Evolutionary conservation across 2,888 invertebrate genomes (phyloP), one percentile per base, ranked within the genome.

Genomic region (Sinodicranocentrus sp.): DNA sequence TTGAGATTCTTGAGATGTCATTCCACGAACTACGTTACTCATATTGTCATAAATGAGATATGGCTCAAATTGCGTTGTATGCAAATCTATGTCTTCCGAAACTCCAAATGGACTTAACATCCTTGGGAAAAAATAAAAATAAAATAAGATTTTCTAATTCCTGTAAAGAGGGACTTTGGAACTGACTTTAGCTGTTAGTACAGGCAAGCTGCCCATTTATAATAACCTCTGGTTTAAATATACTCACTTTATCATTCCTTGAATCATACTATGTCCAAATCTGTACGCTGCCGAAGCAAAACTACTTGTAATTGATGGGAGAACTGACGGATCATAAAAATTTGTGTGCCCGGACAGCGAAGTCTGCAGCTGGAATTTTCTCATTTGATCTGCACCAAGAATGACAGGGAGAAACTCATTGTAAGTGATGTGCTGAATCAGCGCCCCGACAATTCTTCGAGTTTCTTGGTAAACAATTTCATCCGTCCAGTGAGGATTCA

Each of bases 401-500:
- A 96, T 91, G 54, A 94, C 91, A 0, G 96, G 96, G 52, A 96
- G 91, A 93, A 94, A 96, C 90, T 96, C 96, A 89, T 94, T 94
- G 90, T 95, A 96, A 2, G 94, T 92, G 70, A 96, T 94, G 82
- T 95, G 94, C 91, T 96, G 97, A 90, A 94, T 92, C 90, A 95
- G 93, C 0, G 95, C 96, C 77, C 94, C 94, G 2, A 94, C 90
- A 77, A 96, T 94, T 87, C 94, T 92, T 75, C 95, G 92, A 0
- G 95, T 91, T 90, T 96, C 96, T 90, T 94, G 92, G 90, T 93
- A 97, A 0, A 95, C 89, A 0, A 91, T 91, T 85, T 96, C 95
- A 89, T 95, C 95, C 33, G 92, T 91, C 94, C 95, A 95, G 61
- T 92, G 92, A 0, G 95, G 95, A 91, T 97, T 97, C 8, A 96